Percentiles rank a stretch among this genome's conserved stretches.
Evolutionary conservation across 1,140 invertebrate genomes (phyloP).

Genomic region (Drosophila saltans): DNA sequence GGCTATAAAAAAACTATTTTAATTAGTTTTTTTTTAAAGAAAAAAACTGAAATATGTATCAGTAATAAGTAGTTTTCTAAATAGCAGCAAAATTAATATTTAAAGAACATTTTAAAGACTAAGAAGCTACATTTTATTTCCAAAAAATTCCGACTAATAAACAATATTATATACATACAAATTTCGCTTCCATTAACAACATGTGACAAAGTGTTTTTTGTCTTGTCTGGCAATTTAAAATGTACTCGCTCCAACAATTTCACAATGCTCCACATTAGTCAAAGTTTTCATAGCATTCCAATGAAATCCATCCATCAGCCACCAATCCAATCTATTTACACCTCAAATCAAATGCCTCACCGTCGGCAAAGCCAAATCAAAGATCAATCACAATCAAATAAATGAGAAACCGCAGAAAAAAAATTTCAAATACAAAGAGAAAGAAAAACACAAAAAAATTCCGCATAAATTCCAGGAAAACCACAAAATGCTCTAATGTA

Average conservation of each 20-base stretch:
- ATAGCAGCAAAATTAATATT: too few relatives aligned
- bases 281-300: constrained; percentile 14
- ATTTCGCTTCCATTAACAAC: background rate
- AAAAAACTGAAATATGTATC: too few relatives aligned
- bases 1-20: too few relatives aligned
- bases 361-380: constrained; percentile 60
- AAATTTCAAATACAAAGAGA: background rate
- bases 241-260: constrained; percentile 4
- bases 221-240: background rate
- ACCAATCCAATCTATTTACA: constrained; percentile 39
- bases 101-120: too few relatives aligned
- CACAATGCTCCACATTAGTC: constrained; percentile 4
- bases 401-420: constrained; percentile 12
- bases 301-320: constrained; percentile 9
- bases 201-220: background rate
- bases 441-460: constrained; percentile 47
- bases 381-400: constrained; percentile 72
- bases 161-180: too few relatives aligned
- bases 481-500: constrained; percentile 60
- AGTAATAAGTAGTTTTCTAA: too few relatives aligned
- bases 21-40: too few relatives aligned
- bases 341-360: constrained; percentile 34
- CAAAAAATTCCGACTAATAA: too few relatives aligned
- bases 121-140: too few relatives aligned
- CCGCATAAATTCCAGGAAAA: constrained; percentile 78